Evolutionary conservation across 2,888 invertebrate species (phyloP).

Genomic region (Boloria selene): DNA sequence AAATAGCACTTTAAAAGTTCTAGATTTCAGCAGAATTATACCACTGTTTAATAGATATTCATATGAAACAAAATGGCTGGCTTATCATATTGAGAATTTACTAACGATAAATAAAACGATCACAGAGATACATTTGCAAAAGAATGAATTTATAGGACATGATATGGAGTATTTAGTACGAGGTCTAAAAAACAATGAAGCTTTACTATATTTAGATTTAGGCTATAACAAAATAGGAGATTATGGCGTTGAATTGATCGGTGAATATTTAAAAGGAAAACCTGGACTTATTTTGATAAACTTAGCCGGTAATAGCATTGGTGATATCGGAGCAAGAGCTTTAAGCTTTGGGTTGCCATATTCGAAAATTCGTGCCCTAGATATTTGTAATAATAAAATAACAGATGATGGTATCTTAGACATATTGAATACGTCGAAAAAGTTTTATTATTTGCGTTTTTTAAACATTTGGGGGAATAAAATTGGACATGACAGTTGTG

Average conservation of each 20-base stretch:
- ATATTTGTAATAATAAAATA: conserved; percentile 81
- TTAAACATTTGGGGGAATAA: conserved; percentile 73
- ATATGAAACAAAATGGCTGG: conserved; percentile 74
- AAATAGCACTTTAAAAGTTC: conserved; percentile 60
- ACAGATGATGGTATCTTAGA: conserved; percentile 77
- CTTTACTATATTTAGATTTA: conserved; percentile 82
- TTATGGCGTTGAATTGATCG: conserved; percentile 79
- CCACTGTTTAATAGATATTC: conserved; percentile 66
- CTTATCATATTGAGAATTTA: conserved; percentile 74
- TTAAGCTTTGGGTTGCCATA: conserved; percentile 80
- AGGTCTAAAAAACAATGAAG: conserved; percentile 76
- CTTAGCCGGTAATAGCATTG: conserved; percentile 81
- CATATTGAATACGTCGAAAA: conserved; percentile 81
- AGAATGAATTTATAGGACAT: conserved; percentile 82
- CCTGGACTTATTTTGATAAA: conserved; percentile 78
- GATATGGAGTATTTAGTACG: conserved; percentile 81
- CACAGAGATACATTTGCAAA: conserved; percentile 82
- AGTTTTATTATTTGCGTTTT: conserved; percentile 66
- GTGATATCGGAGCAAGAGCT: conserved; percentile 81
- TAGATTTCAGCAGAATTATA: conserved; percentile 67
- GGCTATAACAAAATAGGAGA: conserved; percentile 84
- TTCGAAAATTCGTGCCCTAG: conserved; percentile 81
- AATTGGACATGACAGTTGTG: conserved; percentile 66
- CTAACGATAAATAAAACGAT: conserved; percentile 67
- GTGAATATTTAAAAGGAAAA: conserved; percentile 75